phyloP scores from a whole-genome alignment of 2,888 invertebrate genomes.

The Limnephilus lunatus region DNA sequence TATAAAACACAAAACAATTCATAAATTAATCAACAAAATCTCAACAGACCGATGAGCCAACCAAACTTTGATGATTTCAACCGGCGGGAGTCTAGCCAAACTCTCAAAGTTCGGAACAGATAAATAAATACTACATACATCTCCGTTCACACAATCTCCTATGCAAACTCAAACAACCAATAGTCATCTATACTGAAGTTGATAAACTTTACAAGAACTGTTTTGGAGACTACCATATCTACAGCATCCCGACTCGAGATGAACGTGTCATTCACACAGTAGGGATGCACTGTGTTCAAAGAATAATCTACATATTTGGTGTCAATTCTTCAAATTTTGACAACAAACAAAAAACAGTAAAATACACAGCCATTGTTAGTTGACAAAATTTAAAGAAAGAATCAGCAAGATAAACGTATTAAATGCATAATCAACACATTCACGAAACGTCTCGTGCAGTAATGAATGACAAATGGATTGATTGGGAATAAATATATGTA shows the following conservation, averaged over 20 bases:
- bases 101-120: background rate
- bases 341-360: background rate
- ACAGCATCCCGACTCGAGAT: background rate
- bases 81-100: background rate
- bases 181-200: background rate
- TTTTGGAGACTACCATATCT: background rate
- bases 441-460: background rate
- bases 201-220: background rate
- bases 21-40: slow-evolving; percentile 18
- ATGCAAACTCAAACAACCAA: background rate
- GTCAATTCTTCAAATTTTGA: background rate
- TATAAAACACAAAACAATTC: slow-evolving; percentile 6
- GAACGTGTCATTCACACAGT: background rate
- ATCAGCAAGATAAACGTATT: background rate
- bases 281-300: background rate
- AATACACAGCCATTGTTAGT: background rate
- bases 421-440: background rate
- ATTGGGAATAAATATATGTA: slow-evolving; percentile 8
- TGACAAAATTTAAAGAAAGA: background rate
- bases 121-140: slow-evolving; percentile 14
- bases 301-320: background rate
- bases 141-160: slow-evolving; percentile 12
- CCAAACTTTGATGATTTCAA: background rate
- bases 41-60: background rate
- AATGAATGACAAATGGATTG: slow-evolving; percentile 24